Conservation (phyloP, 2,797 vertebrate species). For the Rhynchonycteris naso region DNA sequence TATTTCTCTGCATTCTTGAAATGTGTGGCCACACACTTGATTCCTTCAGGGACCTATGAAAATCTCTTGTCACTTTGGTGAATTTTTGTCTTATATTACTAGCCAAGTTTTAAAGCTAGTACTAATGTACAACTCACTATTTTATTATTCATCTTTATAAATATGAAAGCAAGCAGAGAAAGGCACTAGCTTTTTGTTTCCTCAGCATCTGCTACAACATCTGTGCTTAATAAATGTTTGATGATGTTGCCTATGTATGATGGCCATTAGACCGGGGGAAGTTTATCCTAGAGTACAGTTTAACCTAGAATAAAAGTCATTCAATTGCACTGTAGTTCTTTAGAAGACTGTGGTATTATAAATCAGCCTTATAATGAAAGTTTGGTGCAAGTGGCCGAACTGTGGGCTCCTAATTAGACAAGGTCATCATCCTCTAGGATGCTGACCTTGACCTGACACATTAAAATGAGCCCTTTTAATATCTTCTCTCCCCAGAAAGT, state of each 20-base stretch:
- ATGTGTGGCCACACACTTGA: background rate
- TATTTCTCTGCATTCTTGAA: background rate
- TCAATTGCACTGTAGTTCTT: background rate
- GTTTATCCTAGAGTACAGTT: background rate
- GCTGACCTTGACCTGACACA: background rate
- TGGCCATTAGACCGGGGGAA: background rate
- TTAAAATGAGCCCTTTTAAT: background rate
- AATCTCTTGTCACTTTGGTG: background rate
- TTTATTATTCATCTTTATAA: conserved; percentile 26
- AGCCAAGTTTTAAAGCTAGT: background rate
- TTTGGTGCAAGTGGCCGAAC: background rate
- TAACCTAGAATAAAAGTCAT: background rate
- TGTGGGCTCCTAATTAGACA: background rate
- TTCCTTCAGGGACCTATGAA: background rate
- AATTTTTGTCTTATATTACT: background rate
- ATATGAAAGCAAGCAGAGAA: background rate
- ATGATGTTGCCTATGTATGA: background rate
- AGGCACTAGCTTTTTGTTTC: background rate
- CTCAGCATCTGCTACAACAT: background rate
- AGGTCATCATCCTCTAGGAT: background rate
- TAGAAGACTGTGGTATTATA: background rate
- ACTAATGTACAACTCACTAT: background rate
- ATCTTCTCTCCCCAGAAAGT: conserved; percentile 91
- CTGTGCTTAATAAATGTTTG: conserved; percentile 4
- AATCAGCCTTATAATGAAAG: background rate